A percentile compares a stretch with the other conserved stretches of the same genome.
Evolutionary conservation across 2,888 invertebrate species (phyloP).

Genomic region (Volucella bombylans): DNA sequence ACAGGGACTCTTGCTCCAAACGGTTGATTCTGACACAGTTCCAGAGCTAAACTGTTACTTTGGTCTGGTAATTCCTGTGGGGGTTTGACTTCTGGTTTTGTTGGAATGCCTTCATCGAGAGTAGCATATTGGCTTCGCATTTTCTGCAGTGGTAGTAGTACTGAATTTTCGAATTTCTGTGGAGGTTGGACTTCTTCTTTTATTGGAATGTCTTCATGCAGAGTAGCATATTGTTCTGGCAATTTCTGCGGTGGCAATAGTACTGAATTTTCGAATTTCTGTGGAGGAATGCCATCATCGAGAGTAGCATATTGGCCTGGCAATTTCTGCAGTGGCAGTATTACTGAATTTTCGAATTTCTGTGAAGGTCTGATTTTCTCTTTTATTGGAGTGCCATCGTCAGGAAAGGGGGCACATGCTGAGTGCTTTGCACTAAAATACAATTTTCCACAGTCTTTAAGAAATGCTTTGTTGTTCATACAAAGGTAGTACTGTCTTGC

Average conservation of each 20-base stretch:
- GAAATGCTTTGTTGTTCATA: slow-evolving; percentile 50
- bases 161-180: not conserved
- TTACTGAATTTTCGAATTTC: not conserved
- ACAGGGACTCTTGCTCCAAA: slow-evolving; percentile 75
- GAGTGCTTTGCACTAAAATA: slow-evolving; percentile 31
- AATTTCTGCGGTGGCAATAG: too few species aligned
- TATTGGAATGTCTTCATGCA: too few species aligned
- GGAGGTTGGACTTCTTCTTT: too few species aligned
- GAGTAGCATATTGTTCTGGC: too few species aligned
- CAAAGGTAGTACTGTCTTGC: slow-evolving; percentile 46
- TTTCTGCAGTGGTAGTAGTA: too few species aligned
- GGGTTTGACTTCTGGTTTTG: too few species aligned
- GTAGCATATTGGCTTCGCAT: too few species aligned
- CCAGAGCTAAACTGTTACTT: slow-evolving; percentile 19
- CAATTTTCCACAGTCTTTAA: slow-evolving; percentile 56
- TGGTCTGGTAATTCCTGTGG: slow-evolving; percentile 29
- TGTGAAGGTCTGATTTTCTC: not conserved
- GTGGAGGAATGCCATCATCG: not conserved
- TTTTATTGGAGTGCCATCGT: not conserved
- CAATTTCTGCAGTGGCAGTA: slow-evolving; percentile 10
- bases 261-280: not conserved
- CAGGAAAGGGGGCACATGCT: not conserved
- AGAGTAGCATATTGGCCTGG: slow-evolving; percentile 31
- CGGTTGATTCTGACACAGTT: slow-evolving; percentile 70
- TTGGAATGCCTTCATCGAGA: too few species aligned